phyloP scores from a whole-genome alignment of 2,797 vertebrate species.

The Threskiornis aethiopicus region DNA sequence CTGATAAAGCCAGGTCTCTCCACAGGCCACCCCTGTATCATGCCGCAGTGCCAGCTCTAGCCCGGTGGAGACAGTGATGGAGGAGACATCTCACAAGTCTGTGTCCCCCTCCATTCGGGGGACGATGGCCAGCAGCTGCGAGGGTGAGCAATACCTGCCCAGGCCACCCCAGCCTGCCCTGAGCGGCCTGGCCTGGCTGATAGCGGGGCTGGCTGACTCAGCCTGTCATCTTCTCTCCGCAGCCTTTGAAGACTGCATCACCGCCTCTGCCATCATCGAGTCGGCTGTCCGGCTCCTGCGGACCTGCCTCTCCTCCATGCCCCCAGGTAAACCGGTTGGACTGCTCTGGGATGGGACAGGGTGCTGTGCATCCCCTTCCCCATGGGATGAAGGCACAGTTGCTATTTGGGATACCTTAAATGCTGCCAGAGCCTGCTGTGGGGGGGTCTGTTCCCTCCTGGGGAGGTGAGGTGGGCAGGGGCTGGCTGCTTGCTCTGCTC shows the following conservation, averaged over 20 bases:
- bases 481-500: not conserved
- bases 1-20: not conserved
- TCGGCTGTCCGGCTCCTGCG: constrained; percentile 85
- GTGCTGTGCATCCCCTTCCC: not conserved
- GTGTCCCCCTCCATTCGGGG: constrained; percentile 85
- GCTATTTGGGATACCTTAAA: not conserved
- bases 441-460: not conserved
- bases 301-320: constrained; percentile 90
- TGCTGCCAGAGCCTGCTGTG: not conserved
- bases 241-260: constrained; percentile 90
- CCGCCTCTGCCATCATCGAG: constrained; percentile 85
- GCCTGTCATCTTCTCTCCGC: not conserved
- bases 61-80: constrained; percentile 84
- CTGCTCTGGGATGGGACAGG: not conserved
- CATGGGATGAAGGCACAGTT: not conserved
- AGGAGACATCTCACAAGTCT: constrained; percentile 89
- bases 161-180: not conserved
- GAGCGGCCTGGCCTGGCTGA: not conserved
- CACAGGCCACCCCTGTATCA: constrained; percentile 73
- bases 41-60: constrained; percentile 79
- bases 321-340: constrained; percentile 80
- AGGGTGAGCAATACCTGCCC: constrained; percentile 79
- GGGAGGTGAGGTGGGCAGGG: not conserved
- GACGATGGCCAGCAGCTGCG: constrained; percentile 89
- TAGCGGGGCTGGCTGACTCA: not conserved